Conservation (phyloP, 2,797 vertebrate species). For the Cossypha polioptera region DNA sequence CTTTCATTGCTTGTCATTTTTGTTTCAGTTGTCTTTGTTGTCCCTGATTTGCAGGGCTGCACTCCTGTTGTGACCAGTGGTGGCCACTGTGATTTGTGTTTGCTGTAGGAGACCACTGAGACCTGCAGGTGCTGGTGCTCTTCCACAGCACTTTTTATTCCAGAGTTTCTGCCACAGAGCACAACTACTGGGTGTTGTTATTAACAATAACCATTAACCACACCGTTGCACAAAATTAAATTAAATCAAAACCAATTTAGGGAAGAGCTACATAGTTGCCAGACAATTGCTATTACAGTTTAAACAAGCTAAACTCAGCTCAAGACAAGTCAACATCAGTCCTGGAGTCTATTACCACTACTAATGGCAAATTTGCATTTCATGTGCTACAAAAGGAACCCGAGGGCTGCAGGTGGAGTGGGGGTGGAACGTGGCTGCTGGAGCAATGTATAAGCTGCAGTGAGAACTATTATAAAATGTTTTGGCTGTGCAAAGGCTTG, state of each 20-base stretch:
- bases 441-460: not conserved
- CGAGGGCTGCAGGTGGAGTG: rapidly evolving
- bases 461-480: not conserved
- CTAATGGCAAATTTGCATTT: not conserved
- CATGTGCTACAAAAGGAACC: not conserved
- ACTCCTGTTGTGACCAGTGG: not conserved
- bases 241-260: not conserved
- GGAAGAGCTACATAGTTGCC: not conserved
- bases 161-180: not conserved
- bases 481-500: not conserved
- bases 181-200: not conserved
- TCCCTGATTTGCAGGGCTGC: not conserved
- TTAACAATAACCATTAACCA: not conserved
- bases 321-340: not conserved
- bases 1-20: not conserved
- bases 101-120: rapidly evolving
- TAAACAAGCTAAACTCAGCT: not conserved
- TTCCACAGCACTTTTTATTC: not conserved
- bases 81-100: not conserved
- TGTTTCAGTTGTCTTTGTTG: not conserved
- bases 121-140: not conserved
- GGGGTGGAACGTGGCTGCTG: not conserved
- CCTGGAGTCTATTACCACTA: not conserved
- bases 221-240: not conserved
- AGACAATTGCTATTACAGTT: not conserved